Conservation (phyloP, 2,113 vertebrate species). For the Charina bottae region DNA sequence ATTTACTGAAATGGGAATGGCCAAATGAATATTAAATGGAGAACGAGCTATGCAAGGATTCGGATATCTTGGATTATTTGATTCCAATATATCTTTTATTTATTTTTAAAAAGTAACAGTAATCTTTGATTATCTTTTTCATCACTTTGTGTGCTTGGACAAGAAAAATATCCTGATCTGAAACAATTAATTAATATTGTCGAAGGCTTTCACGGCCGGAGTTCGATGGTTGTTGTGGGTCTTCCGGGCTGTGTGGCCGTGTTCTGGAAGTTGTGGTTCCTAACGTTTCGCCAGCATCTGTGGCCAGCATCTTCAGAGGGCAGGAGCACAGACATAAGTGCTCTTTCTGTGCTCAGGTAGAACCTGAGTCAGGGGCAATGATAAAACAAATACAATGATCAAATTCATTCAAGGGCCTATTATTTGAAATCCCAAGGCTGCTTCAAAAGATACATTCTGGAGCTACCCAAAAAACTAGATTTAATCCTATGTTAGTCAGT, state of each 20-base stretch:
- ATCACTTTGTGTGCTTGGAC: not conserved
- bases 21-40: slow-evolving; percentile 43
- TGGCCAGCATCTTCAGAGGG: too few relatives aligned
- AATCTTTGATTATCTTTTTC: not conserved
- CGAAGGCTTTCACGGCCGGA: too few relatives aligned
- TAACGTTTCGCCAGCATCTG: too few relatives aligned
- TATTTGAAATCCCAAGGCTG: not conserved
- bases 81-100: not conserved
- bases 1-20: slow-evolving; percentile 33
- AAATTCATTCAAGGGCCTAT: not conserved
- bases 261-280: too few relatives aligned
- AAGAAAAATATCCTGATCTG: not conserved
- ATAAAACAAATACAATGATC: slow-evolving; percentile 1
- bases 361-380: too few relatives aligned
- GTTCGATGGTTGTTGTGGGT: too few relatives aligned
- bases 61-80: slow-evolving; percentile 24
- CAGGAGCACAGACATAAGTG: too few relatives aligned
- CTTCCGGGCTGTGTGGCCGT: too few relatives aligned
- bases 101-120: not conserved
- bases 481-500: not conserved
- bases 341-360: too few relatives aligned
- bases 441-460: not conserved
- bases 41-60: slow-evolving; percentile 20
- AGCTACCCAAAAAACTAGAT: not conserved
- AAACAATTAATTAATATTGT: not conserved